phyloP scores from a whole-genome alignment of 2,113 vertebrate species.

The Menidia beryllina region DNA sequence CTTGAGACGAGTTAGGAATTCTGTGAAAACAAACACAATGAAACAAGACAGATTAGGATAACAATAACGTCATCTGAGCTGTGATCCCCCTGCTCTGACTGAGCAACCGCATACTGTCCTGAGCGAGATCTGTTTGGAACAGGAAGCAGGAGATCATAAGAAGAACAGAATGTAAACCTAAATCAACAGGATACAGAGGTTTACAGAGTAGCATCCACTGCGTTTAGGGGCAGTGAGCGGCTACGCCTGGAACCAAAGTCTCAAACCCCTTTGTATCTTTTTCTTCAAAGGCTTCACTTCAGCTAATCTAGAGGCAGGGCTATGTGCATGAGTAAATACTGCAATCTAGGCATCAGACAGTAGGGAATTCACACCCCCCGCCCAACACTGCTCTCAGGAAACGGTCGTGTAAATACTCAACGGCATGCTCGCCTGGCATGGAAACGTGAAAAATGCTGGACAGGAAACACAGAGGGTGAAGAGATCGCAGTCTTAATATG shows the following conservation, averaged over 20 bases:
- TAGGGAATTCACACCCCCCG: constrained; percentile 25
- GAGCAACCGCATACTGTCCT: neutral
- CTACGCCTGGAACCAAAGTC: constrained; percentile 25
- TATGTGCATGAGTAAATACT: constrained; percentile 39
- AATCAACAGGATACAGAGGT: constrained; percentile 71
- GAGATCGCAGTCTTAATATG: constrained; percentile 37
- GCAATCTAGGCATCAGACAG: constrained; percentile 67
- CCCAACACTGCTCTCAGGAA: constrained; percentile 63
- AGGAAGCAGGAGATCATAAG: constrained; percentile 61
- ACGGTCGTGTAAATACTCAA: constrained; percentile 62
- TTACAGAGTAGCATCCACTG: constrained; percentile 40
- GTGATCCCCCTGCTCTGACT: too few species aligned
- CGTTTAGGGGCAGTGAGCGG: constrained; percentile 4
- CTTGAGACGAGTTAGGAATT: too few species aligned
- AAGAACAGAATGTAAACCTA: constrained; percentile 51
- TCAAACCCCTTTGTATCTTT: constrained; percentile 28
- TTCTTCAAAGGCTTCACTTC: constrained; percentile 58
- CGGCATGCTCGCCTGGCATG: constrained; percentile 18
- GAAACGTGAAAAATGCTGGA: constrained; percentile 39
- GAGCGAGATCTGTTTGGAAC: constrained; percentile 12
- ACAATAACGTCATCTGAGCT: too few species aligned
- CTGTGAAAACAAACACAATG: too few species aligned
- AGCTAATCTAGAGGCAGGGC: constrained; percentile 45
- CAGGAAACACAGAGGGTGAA: constrained; percentile 40
- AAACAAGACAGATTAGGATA: too few species aligned